These are phyloP conservation scores for Tiaroga cobitis DNA, from an alignment of 2,797 vertebrate genomes.

Conservation along the genomic window DNA sequence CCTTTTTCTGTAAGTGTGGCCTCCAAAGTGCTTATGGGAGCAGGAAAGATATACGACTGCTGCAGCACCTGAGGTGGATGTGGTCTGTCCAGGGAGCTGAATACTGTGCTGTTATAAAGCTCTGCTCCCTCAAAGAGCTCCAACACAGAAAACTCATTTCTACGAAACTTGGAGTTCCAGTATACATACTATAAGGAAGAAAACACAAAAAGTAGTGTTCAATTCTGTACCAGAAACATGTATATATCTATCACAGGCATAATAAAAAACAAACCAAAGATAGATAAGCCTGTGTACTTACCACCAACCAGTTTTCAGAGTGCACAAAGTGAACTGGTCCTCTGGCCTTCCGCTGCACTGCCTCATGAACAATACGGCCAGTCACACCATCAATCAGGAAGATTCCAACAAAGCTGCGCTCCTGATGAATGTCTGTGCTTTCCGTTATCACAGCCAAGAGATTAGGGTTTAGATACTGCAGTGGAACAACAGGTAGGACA, in stretches of 20 bases:
- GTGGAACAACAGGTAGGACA: neutral
- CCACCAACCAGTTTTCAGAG: constrained; percentile 99
- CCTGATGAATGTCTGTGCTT: constrained; percentile 89
- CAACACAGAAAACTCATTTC: constrained; percentile 92
- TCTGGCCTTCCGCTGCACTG: constrained; percentile 90
- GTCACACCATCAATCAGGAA: constrained; percentile 93
- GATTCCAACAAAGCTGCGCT: constrained; percentile 92
- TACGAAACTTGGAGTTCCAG: constrained; percentile 95
- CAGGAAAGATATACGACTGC: constrained; percentile 97
- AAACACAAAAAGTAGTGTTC: neutral
- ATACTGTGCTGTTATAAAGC: constrained; percentile 96
- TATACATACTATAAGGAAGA: constrained; percentile 86
- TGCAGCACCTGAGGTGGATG: constrained; percentile 92
- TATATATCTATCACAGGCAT: neutral
- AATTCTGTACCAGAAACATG: neutral
- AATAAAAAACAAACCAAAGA: neutral
- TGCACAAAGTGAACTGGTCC: constrained; percentile 95
- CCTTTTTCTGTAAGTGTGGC: constrained; percentile 96
- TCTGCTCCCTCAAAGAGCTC: constrained; percentile 96
- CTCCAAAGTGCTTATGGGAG: constrained; percentile 92
- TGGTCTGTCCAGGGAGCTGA: constrained; percentile 95
- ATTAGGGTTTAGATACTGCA: constrained; percentile 95
- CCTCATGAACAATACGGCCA: constrained; percentile 93
- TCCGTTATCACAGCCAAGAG: constrained; percentile 93
- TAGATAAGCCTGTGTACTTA: constrained; percentile 70